Conservation (phyloP, 2,113 vertebrate genomes). For the Brachypteracias leptosomus region DNA sequence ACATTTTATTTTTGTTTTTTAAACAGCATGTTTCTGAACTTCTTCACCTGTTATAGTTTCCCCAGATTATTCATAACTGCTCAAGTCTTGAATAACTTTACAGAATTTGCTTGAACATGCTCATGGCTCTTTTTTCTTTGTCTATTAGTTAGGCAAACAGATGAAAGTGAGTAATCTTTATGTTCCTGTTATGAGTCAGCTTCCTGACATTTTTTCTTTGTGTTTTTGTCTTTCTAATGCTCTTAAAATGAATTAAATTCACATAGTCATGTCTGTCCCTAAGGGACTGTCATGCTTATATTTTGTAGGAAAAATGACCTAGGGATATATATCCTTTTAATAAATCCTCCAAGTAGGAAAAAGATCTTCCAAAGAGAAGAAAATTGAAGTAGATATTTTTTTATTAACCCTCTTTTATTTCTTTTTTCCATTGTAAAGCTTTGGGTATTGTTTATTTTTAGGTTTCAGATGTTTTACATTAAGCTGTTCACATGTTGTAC, state of each 20-base stretch:
- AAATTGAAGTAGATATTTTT: neutral
- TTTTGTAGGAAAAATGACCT: neutral
- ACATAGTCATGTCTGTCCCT: neutral
- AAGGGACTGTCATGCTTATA: neutral
- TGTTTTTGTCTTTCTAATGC: neutral
- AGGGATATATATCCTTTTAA: neutral
- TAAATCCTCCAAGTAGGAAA: neutral
- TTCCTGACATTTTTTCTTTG: neutral
- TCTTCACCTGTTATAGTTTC: neutral
- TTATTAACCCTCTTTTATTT: neutral
- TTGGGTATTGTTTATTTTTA: neutral
- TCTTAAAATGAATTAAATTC: constrained; percentile 32
- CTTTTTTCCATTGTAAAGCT: neutral
- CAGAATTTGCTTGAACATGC: neutral
- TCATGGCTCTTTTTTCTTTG: neutral
- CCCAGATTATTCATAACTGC: neutral
- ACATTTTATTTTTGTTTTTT: neutral
- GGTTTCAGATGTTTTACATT: neutral
- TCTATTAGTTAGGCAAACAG: neutral
- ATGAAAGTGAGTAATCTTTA: neutral
- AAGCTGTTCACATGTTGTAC: neutral
- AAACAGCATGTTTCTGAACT: neutral
- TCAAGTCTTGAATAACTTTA: neutral
- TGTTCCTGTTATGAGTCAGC: neutral
- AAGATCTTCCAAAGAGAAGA: neutral